Conservation (phyloP, 2,113 vertebrate species). For the Scophthalmus maximus region DNA sequence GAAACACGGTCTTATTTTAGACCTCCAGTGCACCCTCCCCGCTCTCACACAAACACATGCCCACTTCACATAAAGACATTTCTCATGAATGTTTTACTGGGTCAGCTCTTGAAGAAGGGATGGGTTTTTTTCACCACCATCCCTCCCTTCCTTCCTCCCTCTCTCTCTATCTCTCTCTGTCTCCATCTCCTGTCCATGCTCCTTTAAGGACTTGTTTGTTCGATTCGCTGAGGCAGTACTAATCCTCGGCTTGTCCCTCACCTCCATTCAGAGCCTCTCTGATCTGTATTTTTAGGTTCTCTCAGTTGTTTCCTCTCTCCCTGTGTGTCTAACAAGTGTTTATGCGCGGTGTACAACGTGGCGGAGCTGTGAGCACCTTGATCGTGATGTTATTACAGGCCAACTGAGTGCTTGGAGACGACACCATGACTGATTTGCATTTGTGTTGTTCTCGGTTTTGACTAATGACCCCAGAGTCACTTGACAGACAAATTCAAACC, state of each 20-base stretch:
- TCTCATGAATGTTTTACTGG: slow-evolving; percentile 73
- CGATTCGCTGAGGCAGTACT: slow-evolving; percentile 62
- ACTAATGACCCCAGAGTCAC: no score
- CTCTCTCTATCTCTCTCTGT: slow-evolving; percentile 37
- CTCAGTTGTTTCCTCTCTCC: slow-evolving; percentile 38
- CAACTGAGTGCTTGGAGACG: slow-evolving; percentile 20
- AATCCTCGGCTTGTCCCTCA: slow-evolving; percentile 62
- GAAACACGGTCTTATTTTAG: slow-evolving; percentile 66
- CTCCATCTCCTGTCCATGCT: slow-evolving; percentile 53
- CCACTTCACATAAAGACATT: slow-evolving; percentile 54
- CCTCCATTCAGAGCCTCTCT: slow-evolving; percentile 35
- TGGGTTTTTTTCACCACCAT: slow-evolving; percentile 36
- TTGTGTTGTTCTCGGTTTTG: neutral
- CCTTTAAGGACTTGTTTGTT: slow-evolving; percentile 65
- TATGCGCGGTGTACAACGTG: slow-evolving; percentile 33
- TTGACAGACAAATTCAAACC: no score
- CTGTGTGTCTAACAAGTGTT: slow-evolving; percentile 59
- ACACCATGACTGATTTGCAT: slow-evolving; percentile 3
- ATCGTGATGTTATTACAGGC: slow-evolving; percentile 54
- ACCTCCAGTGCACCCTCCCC: slow-evolving; percentile 28
- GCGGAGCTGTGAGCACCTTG: slow-evolving; percentile 28
- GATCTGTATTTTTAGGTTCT: slow-evolving; percentile 70
- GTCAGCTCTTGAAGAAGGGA: slow-evolving; percentile 60
- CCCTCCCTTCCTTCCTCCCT: slow-evolving; percentile 29
- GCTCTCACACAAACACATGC: neutral